Base-by-base conservation (phyloP, 2,797 vertebrate species). In the Leptodactylus fallax region DNA sequence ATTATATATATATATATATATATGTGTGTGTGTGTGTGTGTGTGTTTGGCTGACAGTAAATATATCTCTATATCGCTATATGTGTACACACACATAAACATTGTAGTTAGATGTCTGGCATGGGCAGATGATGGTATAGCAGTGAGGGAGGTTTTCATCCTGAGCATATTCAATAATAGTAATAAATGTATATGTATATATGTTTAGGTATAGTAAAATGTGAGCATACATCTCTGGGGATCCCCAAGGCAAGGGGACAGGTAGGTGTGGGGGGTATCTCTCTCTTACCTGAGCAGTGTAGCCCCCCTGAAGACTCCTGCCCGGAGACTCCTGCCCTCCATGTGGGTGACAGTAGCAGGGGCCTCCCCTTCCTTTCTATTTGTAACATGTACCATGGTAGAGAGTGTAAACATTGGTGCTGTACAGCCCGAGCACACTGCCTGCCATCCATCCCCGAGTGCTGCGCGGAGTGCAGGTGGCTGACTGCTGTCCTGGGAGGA, bases 401-500 rank as follows among this genome's bases (percentile, higher is more conserved):
- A 78, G 23, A 63, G 17, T 65, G 79, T 61, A 81, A 49, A n/a
- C 61, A 36, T 17, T 58, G 6, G 12, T 1, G 60, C n/a, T 45
- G 19, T 47, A 53, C 76, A 79, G 61, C 85, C 85, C 53, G 49
- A 71, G 85, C 74, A 58, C 47, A 71, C 76, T 11, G 74, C 85
- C n/a, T 23, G 12, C 49, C 72, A n/a, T 76, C 69, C 74, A 53
- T 71, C 81, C 83, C n/a, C 55, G 58, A 53, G 74, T 63, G 69
- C 81, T 74, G 51, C 53, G 27, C 58, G 12, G 49, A 56, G 67
- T 89, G 87, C 87, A 81, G 87, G 87, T 88, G 83, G 87, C 87
- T 69, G 87, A 4, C 67, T 88, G 82, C 76, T 88, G 81, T 80
- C 87, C 87, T 79, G 82, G 87, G 82, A 77, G 81, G 87, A 47